A percentile compares a stretch with the other conserved stretches of the same genome.
phyloP scores from a whole-genome alignment of 2,113 vertebrate species.

The Centropus unirufus region DNA sequence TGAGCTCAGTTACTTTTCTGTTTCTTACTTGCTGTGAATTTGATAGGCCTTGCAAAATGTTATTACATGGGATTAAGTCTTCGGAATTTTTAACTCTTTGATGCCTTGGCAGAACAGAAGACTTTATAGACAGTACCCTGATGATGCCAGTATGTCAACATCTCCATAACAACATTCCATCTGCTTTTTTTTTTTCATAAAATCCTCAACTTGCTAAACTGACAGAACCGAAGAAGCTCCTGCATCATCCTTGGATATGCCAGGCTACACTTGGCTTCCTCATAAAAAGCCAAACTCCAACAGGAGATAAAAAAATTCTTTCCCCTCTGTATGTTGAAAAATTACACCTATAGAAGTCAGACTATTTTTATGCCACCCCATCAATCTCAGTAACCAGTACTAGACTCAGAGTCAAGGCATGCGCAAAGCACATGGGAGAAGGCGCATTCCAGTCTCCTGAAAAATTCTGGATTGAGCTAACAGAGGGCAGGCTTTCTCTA shows the following conservation, averaged over 20 bases:
- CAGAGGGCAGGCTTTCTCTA: not conserved
- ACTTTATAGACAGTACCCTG: not conserved
- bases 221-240: not conserved
- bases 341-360: not conserved
- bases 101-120: not conserved
- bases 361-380: not conserved
- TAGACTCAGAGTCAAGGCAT: not conserved
- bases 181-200: not conserved
- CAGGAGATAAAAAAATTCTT: not conserved
- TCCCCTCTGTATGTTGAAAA: not conserved
- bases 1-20: not conserved
- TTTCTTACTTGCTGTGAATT: not conserved
- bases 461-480: not conserved
- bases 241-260: not conserved
- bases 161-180: not conserved
- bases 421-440: not conserved
- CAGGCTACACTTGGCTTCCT: not conserved
- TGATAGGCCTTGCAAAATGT: not conserved
- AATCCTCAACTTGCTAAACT: not conserved
- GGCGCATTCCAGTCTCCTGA: not conserved
- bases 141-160: not conserved
- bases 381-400: not conserved
- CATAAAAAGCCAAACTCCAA: not conserved
- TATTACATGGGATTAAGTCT: not conserved
- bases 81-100: constrained; percentile 3